Conservation (phyloP, 2,888 invertebrate genomes). For the Orthonychiurus folsomi region DNA sequence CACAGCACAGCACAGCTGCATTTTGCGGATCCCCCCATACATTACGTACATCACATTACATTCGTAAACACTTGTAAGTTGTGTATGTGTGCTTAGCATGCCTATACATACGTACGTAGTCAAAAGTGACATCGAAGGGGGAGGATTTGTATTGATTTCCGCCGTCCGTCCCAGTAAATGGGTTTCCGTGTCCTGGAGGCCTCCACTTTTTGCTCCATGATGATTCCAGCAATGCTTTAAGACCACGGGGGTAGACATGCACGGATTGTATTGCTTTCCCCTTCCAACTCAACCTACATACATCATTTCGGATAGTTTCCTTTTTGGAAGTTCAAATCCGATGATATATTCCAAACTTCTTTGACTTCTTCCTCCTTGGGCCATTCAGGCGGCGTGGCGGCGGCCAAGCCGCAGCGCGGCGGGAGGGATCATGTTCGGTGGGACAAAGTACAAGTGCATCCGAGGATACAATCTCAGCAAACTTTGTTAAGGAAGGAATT, state of each 20-base stretch:
- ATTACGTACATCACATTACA: too few relatives aligned
- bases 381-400: not conserved
- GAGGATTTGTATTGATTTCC: not conserved
- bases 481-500: not conserved
- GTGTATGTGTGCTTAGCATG: too few relatives aligned
- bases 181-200: not conserved
- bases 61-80: not conserved
- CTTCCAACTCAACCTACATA: too few relatives aligned
- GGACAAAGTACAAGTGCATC: not conserved
- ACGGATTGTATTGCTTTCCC: too few relatives aligned
- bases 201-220: not conserved
- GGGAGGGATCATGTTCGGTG: too few relatives aligned
- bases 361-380: not conserved
- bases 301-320: not conserved
- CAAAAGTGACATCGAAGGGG: not conserved
- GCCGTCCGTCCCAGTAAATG: not conserved
- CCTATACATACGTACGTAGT: too few relatives aligned
- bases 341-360: conserved; percentile 1
- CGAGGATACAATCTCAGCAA: not conserved
- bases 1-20: too few relatives aligned
- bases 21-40: not conserved
- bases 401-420: too few relatives aligned
- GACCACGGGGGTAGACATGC: too few relatives aligned
- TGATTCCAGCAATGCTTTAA: not conserved
- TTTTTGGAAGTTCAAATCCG: not conserved